Evolutionary conservation across 1,140 invertebrate genomes (phyloP).

Genomic region (Sinonovacula constricta): DNA sequence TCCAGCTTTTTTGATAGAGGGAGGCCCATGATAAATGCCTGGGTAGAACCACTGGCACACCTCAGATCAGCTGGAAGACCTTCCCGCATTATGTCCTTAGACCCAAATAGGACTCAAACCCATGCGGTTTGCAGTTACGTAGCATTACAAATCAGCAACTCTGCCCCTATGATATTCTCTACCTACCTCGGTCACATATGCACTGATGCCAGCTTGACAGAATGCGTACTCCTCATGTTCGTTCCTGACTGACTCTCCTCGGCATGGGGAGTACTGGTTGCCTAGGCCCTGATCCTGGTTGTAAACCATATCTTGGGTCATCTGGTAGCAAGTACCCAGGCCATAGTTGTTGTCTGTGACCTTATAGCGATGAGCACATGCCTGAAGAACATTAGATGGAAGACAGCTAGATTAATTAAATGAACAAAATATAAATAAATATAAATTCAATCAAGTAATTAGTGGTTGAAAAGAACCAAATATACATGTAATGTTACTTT

Average conservation of each 20-base stretch:
- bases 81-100: no score
- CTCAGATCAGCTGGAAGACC: no score
- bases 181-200: slow-evolving; percentile 41
- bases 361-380: slow-evolving; percentile 49
- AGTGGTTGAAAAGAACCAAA: no score
- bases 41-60: no score
- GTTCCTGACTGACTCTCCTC: slow-evolving; percentile 13
- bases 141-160: no score
- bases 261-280: slow-evolving; percentile 14
- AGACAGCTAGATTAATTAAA: neutral
- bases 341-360: slow-evolving; percentile 39
- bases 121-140: no score
- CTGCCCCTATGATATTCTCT: no score
- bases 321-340: slow-evolving; percentile 37
- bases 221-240: slow-evolving; percentile 49
- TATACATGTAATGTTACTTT: no score
- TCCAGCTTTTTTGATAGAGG: no score
- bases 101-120: no score
- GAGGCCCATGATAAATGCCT: no score
- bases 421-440: neutral
- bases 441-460: no score
- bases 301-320: slow-evolving; percentile 32
- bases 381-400: slow-evolving; percentile 29
- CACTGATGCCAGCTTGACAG: slow-evolving; percentile 44
- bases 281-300: slow-evolving; percentile 1